Percentiles rank a stretch among this genome's conserved stretches.
Evolutionary conservation across 2,113 vertebrate species (phyloP).

Genomic region (Thalassoma bifasciatum): DNA sequence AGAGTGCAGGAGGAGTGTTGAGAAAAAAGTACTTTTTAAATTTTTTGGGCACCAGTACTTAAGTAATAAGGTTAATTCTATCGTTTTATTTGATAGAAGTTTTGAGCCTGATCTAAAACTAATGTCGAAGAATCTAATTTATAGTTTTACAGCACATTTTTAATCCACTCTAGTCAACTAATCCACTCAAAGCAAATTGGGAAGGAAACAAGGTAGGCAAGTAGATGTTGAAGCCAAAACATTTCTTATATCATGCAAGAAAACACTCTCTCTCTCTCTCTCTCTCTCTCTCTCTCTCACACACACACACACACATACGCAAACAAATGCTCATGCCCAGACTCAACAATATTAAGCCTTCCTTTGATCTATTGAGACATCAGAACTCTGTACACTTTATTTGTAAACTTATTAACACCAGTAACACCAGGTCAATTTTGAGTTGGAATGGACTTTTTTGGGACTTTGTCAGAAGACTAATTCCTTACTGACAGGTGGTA

Average conservation of each 20-base stretch:
- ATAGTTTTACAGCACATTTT: background rate
- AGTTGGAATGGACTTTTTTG: slow-evolving; percentile 5
- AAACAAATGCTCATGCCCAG: slow-evolving; percentile 10
- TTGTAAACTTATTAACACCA: slow-evolving; percentile 33
- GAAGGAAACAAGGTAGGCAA: slow-evolving; percentile 1
- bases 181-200: background rate
- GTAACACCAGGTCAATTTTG: slow-evolving; percentile 19
- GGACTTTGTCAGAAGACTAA: slow-evolving; percentile 27
- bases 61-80: background rate
- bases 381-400: slow-evolving; percentile 14
- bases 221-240: slow-evolving; percentile 8
- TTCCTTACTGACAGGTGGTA: slow-evolving; percentile 20
- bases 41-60: slow-evolving; percentile 4
- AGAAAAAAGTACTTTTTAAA: slow-evolving; percentile 22
- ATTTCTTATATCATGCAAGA: background rate
- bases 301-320: too few relatives aligned
- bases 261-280: background rate
- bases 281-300: too few relatives aligned
- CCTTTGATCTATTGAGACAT: slow-evolving; percentile 31
- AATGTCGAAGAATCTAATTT: slow-evolving; percentile 3
- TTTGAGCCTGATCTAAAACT: background rate
- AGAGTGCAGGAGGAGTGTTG: background rate
- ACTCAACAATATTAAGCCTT: slow-evolving; percentile 10
- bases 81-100: background rate
- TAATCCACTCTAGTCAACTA: background rate